Conservation (phyloP, 2,113 vertebrate species). For the Lophura nycthemera region DNA sequence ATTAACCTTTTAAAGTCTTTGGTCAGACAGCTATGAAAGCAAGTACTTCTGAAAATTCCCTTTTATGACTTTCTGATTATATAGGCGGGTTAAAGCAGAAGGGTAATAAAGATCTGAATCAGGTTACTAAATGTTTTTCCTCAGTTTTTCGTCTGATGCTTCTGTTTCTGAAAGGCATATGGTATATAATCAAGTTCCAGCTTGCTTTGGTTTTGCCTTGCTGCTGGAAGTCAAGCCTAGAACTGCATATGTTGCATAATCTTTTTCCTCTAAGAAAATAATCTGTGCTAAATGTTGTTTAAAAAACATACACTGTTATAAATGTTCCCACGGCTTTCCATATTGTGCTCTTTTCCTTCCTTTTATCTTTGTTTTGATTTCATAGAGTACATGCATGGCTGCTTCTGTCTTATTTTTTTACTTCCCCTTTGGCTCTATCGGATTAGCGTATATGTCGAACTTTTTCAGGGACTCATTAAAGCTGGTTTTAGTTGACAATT, state of each 20-base stretch:
- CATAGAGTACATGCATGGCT: background rate
- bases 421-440: background rate
- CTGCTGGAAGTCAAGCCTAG: conserved; percentile 22
- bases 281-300: background rate
- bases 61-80: background rate
- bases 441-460: background rate
- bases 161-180: conserved; percentile 48
- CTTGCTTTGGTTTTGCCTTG: conserved; percentile 32
- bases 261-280: background rate
- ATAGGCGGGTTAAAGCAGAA: background rate
- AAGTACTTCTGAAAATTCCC: background rate
- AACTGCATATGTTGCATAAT: conserved; percentile 14
- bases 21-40: background rate
- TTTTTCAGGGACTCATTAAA: background rate
- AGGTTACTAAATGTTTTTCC: background rate
- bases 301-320: background rate
- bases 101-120: background rate
- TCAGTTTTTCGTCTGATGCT: background rate
- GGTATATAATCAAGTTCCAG: background rate
- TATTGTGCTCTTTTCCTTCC: background rate
- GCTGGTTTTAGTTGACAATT: background rate
- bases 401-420: background rate
- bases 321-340: background rate
- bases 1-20: background rate
- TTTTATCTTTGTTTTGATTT: conserved; percentile 13